Conservation (phyloP, 1,140 invertebrate species). For the Apis laboriosa region DNA sequence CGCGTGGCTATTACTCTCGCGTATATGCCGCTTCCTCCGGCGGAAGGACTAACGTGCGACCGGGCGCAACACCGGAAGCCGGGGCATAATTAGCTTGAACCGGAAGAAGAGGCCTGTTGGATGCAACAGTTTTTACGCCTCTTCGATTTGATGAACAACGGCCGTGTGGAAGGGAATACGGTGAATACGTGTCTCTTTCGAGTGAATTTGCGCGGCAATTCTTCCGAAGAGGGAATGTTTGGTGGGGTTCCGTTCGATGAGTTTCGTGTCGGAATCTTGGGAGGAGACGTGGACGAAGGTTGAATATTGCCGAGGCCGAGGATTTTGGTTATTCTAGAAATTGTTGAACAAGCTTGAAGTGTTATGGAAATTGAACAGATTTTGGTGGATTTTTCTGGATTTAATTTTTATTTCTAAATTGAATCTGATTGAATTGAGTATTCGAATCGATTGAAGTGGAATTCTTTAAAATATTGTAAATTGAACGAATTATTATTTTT, state of each 20-base stretch:
- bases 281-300: no score
- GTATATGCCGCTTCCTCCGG: conserved; percentile 5
- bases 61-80: conserved; percentile 9
- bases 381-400: no score
- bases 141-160: background rate
- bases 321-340: no score
- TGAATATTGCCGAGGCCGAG: no score
- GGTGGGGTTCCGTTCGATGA: background rate
- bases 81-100: conserved; percentile 12
- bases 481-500: no score
- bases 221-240: background rate
- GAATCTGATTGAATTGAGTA: no score
- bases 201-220: background rate
- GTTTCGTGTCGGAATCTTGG: background rate
- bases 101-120: background rate
- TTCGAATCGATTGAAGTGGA: no score
- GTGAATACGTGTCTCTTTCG: background rate
- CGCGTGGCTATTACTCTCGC: conserved; percentile 17
- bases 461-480: no score
- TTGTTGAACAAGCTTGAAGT: no score
- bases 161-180: background rate
- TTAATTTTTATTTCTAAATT: no score
- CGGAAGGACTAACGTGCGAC: conserved; percentile 26
- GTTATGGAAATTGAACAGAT: background rate
- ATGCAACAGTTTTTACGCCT: background rate